Base-by-base conservation (phyloP, 2,797 vertebrate genomes). In the Nannoperca obscura region DNA sequence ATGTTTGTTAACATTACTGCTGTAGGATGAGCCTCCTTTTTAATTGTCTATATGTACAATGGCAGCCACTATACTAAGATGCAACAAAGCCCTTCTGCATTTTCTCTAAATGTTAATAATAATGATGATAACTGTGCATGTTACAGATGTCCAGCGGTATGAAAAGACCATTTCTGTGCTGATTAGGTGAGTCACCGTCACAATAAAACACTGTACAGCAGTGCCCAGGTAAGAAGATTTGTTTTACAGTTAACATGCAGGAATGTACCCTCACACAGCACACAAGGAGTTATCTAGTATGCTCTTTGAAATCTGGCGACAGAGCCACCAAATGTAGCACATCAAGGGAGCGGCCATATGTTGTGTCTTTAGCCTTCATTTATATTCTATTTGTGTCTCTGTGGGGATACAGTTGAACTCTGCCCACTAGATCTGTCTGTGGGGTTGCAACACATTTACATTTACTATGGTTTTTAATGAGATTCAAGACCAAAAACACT, bases 281-380 rank as follows among this genome's bases (percentile, higher is more conserved):
- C 78, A 85, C 71, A 62, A 76, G 86, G 74, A 83, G 76, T 70
- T 83, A 89, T 92, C 85, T 84, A 15, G 70, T 89, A 91, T 91
- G 88, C 91, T 87, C 88, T 93, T 91, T 92, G 86, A 92, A 92
- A 92, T 89, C 79, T 52, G 78, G 86, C 12, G 49, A 74, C 79
- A 47, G 83, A 87, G 72, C 59, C 87, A 81, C 88, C 80, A 54
- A 91, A 92, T 76, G 85, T 86, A 83, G 84, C 82, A 91, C 91
- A 92, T 93, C 82, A 91, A 91, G 82, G 84, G 88, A 89, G 76
- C 68, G 32, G 83, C 91, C 90, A 92, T 91, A 92, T 94, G 92
- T 87, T 88, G 85, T 67, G 71, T 91, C 89, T 89, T 92, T 88
- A 91, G 87, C 84, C 84, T 89, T 92, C 81, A 90, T 93, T 93